phyloP scores from a whole-genome alignment of 2,888 invertebrate species.

The Rhaphigaster nebulosa region DNA sequence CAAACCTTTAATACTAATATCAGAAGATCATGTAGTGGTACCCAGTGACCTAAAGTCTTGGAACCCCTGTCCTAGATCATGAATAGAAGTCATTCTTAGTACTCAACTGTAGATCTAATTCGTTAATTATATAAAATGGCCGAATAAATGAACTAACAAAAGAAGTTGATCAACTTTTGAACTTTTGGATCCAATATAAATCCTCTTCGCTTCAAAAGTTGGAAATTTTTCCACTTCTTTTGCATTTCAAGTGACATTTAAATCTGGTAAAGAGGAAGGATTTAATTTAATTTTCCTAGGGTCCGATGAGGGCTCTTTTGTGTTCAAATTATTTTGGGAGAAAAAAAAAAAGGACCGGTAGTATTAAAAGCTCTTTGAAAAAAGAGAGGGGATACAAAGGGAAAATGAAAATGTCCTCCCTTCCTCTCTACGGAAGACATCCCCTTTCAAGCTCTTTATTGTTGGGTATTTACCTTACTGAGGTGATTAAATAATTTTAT shows the following conservation, averaged over 20 bases:
- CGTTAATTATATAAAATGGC: too few relatives aligned
- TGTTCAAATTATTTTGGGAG: not conserved
- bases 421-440: not conserved
- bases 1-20: too few relatives aligned
- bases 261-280: constrained; percentile 12
- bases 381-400: not conserved
- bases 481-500: constrained; percentile 11
- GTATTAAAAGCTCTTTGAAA: not conserved
- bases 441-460: not conserved
- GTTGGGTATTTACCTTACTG: not conserved
- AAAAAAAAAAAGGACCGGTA: not conserved
- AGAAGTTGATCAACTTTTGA: not conserved
- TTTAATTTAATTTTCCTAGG: constrained; percentile 1
- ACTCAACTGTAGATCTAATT: too few relatives aligned
- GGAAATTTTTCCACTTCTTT: not conserved
- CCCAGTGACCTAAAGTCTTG: too few relatives aligned
- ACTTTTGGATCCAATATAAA: not conserved
- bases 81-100: too few relatives aligned
- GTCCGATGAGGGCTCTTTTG: not conserved
- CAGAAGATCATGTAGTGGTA: too few relatives aligned
- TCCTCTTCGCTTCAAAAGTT: not conserved
- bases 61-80: too few relatives aligned
- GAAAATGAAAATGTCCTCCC: not conserved
- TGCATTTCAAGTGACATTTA: constrained; percentile 2
- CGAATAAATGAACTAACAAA: not conserved